phyloP scores from a whole-genome alignment of 1,140 invertebrate species.

The Drosophila tristis region DNA sequence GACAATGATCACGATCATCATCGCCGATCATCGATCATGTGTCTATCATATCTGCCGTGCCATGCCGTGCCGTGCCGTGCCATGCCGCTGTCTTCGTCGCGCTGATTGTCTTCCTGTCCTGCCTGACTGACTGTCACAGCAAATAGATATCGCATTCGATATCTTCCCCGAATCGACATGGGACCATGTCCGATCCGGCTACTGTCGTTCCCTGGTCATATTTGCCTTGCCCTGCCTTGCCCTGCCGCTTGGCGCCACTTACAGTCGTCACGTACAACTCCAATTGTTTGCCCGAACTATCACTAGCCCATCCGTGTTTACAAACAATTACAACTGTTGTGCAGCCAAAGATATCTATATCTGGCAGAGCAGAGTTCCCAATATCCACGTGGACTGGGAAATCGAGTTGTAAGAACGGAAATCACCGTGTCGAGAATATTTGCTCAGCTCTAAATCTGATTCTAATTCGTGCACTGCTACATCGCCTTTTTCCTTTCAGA shows the following conservation, averaged over 20 bases:
- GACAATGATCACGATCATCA: conserved; percentile 58
- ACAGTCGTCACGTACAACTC: conserved; percentile 45
- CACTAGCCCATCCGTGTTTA: conserved; percentile 66
- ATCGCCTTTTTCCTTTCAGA: no score
- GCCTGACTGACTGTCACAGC: conserved; percentile 39
- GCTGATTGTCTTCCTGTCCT: conserved; percentile 55
- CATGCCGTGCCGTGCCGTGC: conserved; percentile 12
- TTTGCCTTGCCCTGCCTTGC: conserved; percentile 40
- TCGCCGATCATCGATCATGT: conserved; percentile 63
- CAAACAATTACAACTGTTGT: conserved; percentile 80
- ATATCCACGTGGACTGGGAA: no score
- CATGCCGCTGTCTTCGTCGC: conserved; percentile 27
- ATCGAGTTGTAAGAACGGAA: no score
- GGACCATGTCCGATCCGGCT: conserved; percentile 1
- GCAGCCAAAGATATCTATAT: conserved; percentile 33
- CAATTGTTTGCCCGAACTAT: conserved; percentile 66
- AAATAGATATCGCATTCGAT: conserved; percentile 34
- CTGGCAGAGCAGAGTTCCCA: no score
- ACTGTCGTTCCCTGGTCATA: conserved; percentile 38
- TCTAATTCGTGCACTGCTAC: no score
- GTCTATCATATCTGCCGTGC: conserved; percentile 53
- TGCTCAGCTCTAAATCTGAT: no score
- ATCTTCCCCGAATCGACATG: conserved; percentile 30
- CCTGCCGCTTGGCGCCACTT: conserved; percentile 66
- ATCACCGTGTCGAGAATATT: no score